Evolutionary conservation across 2,888 invertebrate genomes (phyloP).

Genomic region (Pediacus dermestoides): DNA sequence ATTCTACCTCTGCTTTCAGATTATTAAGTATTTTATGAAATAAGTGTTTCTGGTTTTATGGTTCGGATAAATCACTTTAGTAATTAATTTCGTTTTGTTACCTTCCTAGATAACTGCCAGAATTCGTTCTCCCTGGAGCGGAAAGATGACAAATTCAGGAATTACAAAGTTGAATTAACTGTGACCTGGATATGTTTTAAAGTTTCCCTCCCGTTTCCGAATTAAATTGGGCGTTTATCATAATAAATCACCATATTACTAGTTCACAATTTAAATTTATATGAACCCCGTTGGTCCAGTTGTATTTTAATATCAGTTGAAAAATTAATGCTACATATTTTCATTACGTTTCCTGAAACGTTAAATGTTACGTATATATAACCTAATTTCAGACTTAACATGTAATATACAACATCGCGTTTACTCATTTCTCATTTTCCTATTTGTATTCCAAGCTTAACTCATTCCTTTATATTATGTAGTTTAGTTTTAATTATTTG

Average conservation of each 20-base stretch:
- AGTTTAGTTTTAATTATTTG: too few relatives aligned
- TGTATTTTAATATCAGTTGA: constrained; percentile 1
- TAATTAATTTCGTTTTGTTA: too few relatives aligned
- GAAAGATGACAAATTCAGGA: constrained; percentile 43
- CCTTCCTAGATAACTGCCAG: too few relatives aligned
- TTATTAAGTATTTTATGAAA: too few relatives aligned
- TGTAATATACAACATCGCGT: neutral
- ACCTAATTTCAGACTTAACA: neutral
- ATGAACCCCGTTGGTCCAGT: neutral
- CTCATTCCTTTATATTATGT: too few relatives aligned
- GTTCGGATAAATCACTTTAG: too few relatives aligned
- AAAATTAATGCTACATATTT: constrained; percentile 1
- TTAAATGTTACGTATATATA: constrained; percentile 2
- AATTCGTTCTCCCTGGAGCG: constrained; percentile 9
- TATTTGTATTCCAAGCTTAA: constrained; percentile 1
- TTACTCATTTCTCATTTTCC: constrained; percentile 1
- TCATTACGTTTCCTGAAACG: neutral
- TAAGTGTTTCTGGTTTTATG: too few relatives aligned
- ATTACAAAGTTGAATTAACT: constrained; percentile 43
- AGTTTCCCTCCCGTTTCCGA: too few relatives aligned
- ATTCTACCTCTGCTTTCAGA: too few relatives aligned
- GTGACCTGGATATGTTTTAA: constrained; percentile 29
- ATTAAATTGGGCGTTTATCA: constrained; percentile 6
- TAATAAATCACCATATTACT: constrained; percentile 10
- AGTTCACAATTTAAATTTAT: constrained; percentile 9